Evolutionary conservation across 2,113 vertebrate species (phyloP).

Genomic region (Protobothrops flavoviridis): DNA sequence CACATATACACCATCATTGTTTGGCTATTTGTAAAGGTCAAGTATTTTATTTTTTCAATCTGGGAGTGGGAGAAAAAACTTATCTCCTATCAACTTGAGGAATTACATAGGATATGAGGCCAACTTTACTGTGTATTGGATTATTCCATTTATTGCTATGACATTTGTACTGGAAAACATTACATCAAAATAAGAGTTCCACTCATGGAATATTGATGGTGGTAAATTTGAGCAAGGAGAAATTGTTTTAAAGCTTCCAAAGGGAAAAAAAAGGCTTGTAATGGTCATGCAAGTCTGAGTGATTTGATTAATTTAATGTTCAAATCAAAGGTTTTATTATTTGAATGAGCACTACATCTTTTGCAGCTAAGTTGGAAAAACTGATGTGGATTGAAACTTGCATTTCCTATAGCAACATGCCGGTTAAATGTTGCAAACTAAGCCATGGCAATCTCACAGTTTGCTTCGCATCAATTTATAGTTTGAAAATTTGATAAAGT

Average conservation of each 20-base stretch:
- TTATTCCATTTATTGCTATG: slow-evolving; percentile 36
- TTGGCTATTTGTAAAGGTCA: slow-evolving; percentile 61
- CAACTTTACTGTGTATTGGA: neutral
- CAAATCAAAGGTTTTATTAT: neutral
- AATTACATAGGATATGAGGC: slow-evolving; percentile 33
- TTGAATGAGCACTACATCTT: neutral
- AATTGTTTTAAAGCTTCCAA: neutral
- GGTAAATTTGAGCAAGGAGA: neutral
- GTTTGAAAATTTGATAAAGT: neutral
- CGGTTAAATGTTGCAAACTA: neutral
- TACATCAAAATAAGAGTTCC: slow-evolving; percentile 10
- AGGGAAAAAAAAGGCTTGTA: neutral
- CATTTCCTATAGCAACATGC: neutral
- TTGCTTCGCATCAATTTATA: neutral
- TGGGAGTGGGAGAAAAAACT: neutral
- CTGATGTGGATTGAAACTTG: neutral
- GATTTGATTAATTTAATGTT: neutral
- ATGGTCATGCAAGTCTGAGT: neutral
- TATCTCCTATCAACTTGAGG: slow-evolving; percentile 28
- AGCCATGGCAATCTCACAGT: neutral
- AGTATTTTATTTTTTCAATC: slow-evolving; percentile 34
- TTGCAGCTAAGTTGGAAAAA: neutral
- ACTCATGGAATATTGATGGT: neutral
- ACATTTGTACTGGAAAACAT: neutral
- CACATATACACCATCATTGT: slow-evolving; percentile 28